These are phyloP conservation scores for Ectemnius continuus DNA, from an alignment of 2,888 invertebrate genomes.

Conservation along the genomic window DNA sequence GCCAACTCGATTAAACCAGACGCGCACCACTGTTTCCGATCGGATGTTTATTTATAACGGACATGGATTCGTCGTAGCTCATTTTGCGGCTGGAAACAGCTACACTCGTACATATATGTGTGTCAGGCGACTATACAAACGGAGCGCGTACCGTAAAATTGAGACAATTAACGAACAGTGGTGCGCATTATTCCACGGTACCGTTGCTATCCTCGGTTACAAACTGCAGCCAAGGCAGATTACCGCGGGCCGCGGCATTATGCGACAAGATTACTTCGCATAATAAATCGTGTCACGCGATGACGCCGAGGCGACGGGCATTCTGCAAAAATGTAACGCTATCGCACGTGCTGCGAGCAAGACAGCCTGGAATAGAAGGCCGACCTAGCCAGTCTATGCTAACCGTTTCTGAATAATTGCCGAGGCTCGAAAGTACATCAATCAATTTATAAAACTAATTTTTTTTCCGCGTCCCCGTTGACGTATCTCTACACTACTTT, in stretches of 20 bases:
- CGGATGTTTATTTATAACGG: neutral
- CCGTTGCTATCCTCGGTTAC: neutral
- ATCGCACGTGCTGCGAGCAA: too few relatives aligned
- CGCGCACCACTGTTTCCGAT: neutral
- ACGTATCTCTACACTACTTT: too few relatives aligned
- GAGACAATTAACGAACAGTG: slow-evolving; percentile 33
- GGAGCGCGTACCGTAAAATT: slow-evolving; percentile 18
- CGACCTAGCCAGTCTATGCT: too few relatives aligned
- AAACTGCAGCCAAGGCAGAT: slow-evolving; percentile 15
- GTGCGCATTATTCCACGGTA: slow-evolving; percentile 21
- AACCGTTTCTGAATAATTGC: too few relatives aligned
- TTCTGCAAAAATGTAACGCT: neutral
- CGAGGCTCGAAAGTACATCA: too few relatives aligned
- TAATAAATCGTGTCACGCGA: slow-evolving; percentile 23
- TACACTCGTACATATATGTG: neutral
- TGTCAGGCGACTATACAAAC: neutral
- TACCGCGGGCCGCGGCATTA: slow-evolving; percentile 2
- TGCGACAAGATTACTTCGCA: slow-evolving; percentile 6
- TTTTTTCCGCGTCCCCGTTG: too few relatives aligned
- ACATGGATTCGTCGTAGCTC: neutral
- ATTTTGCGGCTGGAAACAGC: neutral
- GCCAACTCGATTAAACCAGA: neutral
- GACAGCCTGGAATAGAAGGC: too few relatives aligned
- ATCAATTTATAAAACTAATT: too few relatives aligned
- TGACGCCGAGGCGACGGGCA: slow-evolving; percentile 11